Conservation (phyloP, 2,888 invertebrate genomes). For the Syrista parreyssii region DNA sequence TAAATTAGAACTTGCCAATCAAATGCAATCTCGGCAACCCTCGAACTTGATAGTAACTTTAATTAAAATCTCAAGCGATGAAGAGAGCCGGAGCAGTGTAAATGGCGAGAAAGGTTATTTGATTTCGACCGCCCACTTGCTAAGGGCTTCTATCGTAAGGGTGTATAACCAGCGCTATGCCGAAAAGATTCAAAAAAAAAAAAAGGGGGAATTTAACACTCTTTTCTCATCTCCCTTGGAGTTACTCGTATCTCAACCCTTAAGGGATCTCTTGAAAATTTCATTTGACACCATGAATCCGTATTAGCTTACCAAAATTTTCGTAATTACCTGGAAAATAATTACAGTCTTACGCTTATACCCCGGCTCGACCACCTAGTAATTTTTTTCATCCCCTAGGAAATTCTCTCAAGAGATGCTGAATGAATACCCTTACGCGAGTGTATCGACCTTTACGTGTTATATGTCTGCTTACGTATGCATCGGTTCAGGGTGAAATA, state of each 20-base stretch:
- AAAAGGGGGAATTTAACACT: not conserved
- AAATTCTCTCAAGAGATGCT: no score
- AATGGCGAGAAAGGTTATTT: not conserved
- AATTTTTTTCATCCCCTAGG: no score
- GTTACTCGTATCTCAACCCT: not conserved
- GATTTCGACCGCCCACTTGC: not conserved
- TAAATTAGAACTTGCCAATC: conserved; percentile 52
- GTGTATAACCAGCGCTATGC: not conserved
- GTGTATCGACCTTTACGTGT: not conserved
- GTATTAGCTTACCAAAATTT: not conserved
- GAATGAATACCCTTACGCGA: no score
- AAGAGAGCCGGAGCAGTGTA: not conserved
- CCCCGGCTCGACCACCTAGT: no score
- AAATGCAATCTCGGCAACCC: conserved; percentile 35
- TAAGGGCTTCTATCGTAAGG: not conserved
- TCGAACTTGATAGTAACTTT: conserved; percentile 30
- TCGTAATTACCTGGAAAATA: not conserved
- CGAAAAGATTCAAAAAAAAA: not conserved
- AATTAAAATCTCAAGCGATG: conserved; percentile 33
- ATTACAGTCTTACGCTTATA: not conserved
- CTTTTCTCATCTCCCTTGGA: not conserved
- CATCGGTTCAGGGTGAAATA: not conserved
- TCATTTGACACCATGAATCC: not conserved
- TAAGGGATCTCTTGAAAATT: not conserved
- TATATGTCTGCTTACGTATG: not conserved